Base-by-base conservation (phyloP, 2,113 vertebrate species). In the Platanista minor region DNA sequence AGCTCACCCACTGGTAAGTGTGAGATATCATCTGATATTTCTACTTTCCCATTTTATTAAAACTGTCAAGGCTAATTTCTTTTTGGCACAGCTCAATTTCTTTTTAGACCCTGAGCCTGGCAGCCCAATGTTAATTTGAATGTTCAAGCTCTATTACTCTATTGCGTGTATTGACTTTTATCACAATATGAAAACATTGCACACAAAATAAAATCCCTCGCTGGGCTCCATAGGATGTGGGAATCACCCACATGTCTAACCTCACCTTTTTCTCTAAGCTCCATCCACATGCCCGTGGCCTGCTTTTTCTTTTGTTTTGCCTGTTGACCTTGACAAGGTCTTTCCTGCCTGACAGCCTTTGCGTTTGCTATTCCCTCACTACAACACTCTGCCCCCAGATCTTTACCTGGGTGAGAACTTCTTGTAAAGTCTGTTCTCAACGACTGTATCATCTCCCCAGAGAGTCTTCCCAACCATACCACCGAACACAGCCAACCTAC, bases 11-110 rank as follows among this genome's bases (percentile, higher is more conserved):
- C 54, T 4, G 2, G 54, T 14, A 64, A 39, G 46, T 69, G 18
- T 27, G 23, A 93, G 46, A 41, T 54, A 67, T 46, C 39, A n/a
- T 87, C 86, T 94, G 39, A 77, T 9, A 72, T 75, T 67, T 92
- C 49, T 2, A 46, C 25, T 69, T 78, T 59, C 49, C 59, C 18
- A 2, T 95, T 96, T 96, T 91, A 96, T 87, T 95, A 86, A 93
- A 92, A 86, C 27, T 85, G 72, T 77, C 17, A 33, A 67, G 54
- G 49, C n/a, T 95, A 71, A 89, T 72, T 94, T 83, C 46, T 86
- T 90, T 91, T 54, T 27, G 54, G 54, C 31, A 67, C 6, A 72
- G 17, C 31, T 97, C 43, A 61, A 14, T 92, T 95, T 93, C 78
- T 91, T 90, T 87, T 6, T 52, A 59, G 21, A 80, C 23, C 18